phyloP scores from a whole-genome alignment of 2,113 vertebrate genomes.

The Sander lucioperca region DNA sequence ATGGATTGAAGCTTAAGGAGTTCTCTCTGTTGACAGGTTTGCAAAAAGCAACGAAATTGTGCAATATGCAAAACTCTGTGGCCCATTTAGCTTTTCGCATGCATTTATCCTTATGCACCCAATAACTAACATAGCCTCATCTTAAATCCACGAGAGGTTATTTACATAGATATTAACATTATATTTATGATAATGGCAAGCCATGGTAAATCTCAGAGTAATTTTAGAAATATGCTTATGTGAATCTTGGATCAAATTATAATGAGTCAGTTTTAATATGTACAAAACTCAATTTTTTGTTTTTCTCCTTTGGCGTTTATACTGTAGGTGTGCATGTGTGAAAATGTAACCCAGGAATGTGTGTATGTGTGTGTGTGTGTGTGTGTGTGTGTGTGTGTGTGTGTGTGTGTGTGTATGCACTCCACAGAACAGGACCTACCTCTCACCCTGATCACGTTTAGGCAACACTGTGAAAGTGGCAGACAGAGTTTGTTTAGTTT shows the following conservation, averaged over 20 bases:
- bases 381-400: constrained; percentile 4
- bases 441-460: constrained; percentile 64
- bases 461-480: constrained; percentile 59
- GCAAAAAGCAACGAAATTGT: constrained; percentile 5
- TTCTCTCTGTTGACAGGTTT: constrained; percentile 32
- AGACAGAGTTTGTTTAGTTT: constrained; percentile 72
- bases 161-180: constrained; percentile 70
- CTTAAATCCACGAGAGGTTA: constrained; percentile 58
- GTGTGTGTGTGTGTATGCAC: background rate
- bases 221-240: constrained; percentile 62
- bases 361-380: no score
- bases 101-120: constrained; percentile 33
- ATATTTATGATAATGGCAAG: constrained; percentile 56
- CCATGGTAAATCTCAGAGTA: constrained; percentile 47
- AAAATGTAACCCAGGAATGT: constrained; percentile 32
- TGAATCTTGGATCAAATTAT: constrained; percentile 61
- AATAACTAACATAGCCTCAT: constrained; percentile 49
- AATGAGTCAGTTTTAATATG: constrained; percentile 72
- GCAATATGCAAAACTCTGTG: constrained; percentile 43
- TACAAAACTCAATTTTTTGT: constrained; percentile 67
- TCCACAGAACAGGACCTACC: constrained; percentile 44
- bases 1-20: constrained; percentile 58
- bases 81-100: constrained; percentile 36
- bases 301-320: constrained; percentile 55
- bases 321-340: constrained; percentile 50